Base-by-base conservation (phyloP, 2,888 invertebrate genomes). In the Epirrhoe tristata region DNA sequence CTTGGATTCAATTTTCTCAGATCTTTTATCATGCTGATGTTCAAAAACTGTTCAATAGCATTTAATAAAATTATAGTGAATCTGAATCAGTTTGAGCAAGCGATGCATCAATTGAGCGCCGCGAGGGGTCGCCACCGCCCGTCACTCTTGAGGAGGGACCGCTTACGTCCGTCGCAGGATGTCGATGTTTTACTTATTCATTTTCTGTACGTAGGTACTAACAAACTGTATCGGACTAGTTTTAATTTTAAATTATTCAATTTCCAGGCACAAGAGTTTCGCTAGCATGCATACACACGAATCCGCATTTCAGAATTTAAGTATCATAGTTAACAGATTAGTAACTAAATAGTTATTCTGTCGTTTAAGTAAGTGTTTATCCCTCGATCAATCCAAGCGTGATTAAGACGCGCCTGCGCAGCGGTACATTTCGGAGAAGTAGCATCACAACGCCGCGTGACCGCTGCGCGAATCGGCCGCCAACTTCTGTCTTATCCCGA, bases 41-140 rank as follows among this genome's bases (percentile, higher is more conserved):
- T 63, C 34, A 43, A 6, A 58, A 63, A 39, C 48, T 59, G 67
- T 60, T 58, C 71, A 77, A 75, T 75, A 70, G 64, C 53, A 63
- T 63, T 68, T 68, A 78, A 77, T 79, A 78, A 79, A 79, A 78
- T 75, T 74, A 73, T 69, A 74, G 77, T 79, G 80, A 79, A 80
- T 80, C 74, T 71, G 81, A 81, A 79, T 81, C 78, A 74, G 80
- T 79, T 74, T 77, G 84, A 83, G 80, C 88, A 84, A 84, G 83
- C 88, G 86, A 92, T 92, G 90, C 90, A 92, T 92, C 92, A 92
- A 89, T 85, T 84, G 87, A 79, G 79, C 91, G 80, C 91, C 77
- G 87, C 89, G 80, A 88, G 92, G 91, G 91, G 89, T 83, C 90
- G 84, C 85, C 82, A 79, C 82, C 76, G 75, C 77, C 78, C 78